Conservation (phyloP, 2,888 invertebrate species). For the Elegia similella region DNA sequence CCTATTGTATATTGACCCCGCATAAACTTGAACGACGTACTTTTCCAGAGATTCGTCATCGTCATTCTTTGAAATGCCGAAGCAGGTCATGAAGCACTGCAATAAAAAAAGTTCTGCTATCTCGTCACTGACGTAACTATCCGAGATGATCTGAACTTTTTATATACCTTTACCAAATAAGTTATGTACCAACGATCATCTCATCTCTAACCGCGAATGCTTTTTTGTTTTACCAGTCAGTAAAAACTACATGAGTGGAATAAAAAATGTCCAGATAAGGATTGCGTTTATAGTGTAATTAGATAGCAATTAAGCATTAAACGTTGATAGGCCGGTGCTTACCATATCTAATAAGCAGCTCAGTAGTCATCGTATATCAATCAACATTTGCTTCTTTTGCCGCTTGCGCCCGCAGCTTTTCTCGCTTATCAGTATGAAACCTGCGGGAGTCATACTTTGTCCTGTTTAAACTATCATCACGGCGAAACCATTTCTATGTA, state of each 20-base stretch:
- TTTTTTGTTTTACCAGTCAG: not conserved
- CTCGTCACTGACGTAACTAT: constrained; percentile 16
- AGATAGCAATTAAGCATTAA: not conserved
- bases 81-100: constrained; percentile 17
- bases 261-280: constrained; percentile 2
- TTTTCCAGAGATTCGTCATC: constrained; percentile 16
- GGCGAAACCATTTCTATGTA: too few relatives aligned
- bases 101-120: constrained; percentile 17
- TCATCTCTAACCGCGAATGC: constrained; percentile 4
- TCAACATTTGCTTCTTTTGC: not conserved
- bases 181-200: not conserved
- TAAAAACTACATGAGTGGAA: not conserved
- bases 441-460: too few relatives aligned
- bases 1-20: constrained; percentile 17
- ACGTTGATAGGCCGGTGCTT: not conserved
- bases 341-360: not conserved
- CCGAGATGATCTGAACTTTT: constrained; percentile 1
- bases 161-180: constrained; percentile 8
- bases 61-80: constrained; percentile 17
- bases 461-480: too few relatives aligned
- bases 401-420: not conserved
- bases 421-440: not conserved
- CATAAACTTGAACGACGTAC: constrained; percentile 12
- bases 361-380: not conserved
- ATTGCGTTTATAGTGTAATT: not conserved